phyloP scores from a whole-genome alignment of 2,888 invertebrate species.

The Lasius fuliginosus region DNA sequence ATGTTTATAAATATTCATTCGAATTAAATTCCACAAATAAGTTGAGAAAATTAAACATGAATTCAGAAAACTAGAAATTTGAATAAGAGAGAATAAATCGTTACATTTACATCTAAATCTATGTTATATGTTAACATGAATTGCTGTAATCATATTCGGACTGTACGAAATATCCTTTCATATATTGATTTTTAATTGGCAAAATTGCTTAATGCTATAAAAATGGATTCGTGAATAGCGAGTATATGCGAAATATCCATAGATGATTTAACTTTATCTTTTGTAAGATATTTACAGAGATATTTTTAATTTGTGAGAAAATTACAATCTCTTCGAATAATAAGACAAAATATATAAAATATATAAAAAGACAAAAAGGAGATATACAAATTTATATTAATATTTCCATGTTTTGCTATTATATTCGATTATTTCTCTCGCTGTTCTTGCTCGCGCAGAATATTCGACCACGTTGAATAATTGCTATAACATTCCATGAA shows the following conservation, averaged over 20 bases:
- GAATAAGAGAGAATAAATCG: slow-evolving; percentile 5
- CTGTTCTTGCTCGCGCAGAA: neutral
- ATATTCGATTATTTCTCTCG: neutral
- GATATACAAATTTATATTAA: neutral
- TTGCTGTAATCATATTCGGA: neutral
- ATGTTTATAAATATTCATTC: slow-evolving; percentile 31
- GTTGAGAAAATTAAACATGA: neutral
- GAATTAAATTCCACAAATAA: neutral
- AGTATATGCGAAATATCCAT: neutral
- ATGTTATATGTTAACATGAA: neutral
- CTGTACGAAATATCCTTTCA: neutral
- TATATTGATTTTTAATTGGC: slow-evolving; percentile 17
- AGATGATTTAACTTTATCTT: neutral
- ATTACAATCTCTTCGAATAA: neutral
- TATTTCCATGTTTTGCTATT: neutral
- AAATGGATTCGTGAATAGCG: neutral
- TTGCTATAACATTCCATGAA: slow-evolving; percentile 8
- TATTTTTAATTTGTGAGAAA: neutral
- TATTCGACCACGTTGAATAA: slow-evolving; percentile 27
- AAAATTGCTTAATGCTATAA: neutral
- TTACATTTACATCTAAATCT: slow-evolving; percentile 34
- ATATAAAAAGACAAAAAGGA: neutral
- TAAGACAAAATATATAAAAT: neutral
- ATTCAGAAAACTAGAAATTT: slow-evolving; percentile 5
- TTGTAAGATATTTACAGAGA: neutral